Base-by-base conservation (phyloP, 2,888 invertebrate genomes). In the Aporophyla nigra region DNA sequence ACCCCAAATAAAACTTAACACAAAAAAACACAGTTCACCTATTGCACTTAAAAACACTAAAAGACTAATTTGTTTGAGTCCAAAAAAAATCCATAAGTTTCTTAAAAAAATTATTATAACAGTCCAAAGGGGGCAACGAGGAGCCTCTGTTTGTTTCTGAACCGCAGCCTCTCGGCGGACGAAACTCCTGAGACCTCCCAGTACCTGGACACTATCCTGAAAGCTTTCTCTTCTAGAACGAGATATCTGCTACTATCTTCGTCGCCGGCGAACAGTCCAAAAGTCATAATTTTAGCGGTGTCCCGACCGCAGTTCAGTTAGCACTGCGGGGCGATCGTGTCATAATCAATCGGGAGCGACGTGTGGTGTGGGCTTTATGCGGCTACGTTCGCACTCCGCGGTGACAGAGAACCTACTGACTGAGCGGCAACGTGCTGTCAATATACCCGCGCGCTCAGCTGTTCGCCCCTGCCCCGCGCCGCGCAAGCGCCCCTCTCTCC, bases 401-500 rank as follows among this genome's bases (percentile, higher is more conserved):
- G 84, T 91, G 93, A 92, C 95, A 93, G 95, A 94, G 95, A 95
- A 96, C 96, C 96, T 96, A 97, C 97, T 97, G 97, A 96, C 96
- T 91, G 91, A 92, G 90, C 91, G 95, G 95, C 94, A 96, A 95
- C 95, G 95, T 97, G 97, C 96, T 96, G 96, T 96, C 97, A 97
- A 97, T 97, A 97, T 97, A 96, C 95, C 93, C 92, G 92, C 89
- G 90, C 95, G 95, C 97, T 97, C 97, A 97, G 97, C 97, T 97
- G 97, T 97, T 97, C 94, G 91, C 92, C 92, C 92, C 94, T 90
- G 91, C 93, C 90, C 93, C 93, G 93, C 91, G 90, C 91, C 93
- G 92, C 94, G 93, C 92, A 87, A 88, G 91, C 93, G 89, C 90
- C 90, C 92, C 93, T 89, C 92, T 81, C 91, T 90, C 91, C 93